Evolutionary conservation across 2,113 vertebrate species (phyloP), one percentile per base, ranked within the genome.

Genomic region (Anolis sagrei): DNA sequence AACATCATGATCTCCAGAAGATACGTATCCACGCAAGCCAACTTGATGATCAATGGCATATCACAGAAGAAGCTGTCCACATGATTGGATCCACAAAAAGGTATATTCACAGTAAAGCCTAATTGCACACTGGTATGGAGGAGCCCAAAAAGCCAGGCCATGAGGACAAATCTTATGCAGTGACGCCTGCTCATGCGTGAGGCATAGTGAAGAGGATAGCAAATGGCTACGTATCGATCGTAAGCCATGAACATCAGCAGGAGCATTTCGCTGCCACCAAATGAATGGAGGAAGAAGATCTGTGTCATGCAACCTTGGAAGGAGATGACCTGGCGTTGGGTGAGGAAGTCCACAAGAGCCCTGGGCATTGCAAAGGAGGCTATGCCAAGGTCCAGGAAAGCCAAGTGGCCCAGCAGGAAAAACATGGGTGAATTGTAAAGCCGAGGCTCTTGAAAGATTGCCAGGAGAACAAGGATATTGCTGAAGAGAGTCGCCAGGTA

Each of bases 141-240:
- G 34, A 92, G 66, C 0, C 91, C 91, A 72, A 83, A 83, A 10
- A 34, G 2, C 94, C 91, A 95, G 23, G 83, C 81, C 5, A 48
- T 34, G 49, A 84, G 75, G 61, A 88, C 70, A 70, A 92, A 44
- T 25, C 62, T 73, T 23, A 79, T 44, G 27, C 93, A 94, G 39
- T 84, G 85, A n/a, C 3, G 2, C 13, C 83, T 86, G 19, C 13
- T 92, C 93, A 95, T 93, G 68, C 92, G 86, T 1, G 73, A 88
- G 2, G 77, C 82, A 79, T 94, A 95, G 34, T 80, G 85, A 13
- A 94, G 84, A n/a, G 93, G 93, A 14, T 94, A 91, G 39, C 93
- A 94, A 34, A 95, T 94, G 68, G 94, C 94, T 36, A 92, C 83
- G 14, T 93, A 94, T 2, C 85, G 85, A 8, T 95, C 94, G 88